A percentile compares a stretch with the other conserved stretches of the same genome.
These are phyloP conservation scores for Oreohelix idahoensis DNA, from an alignment of 1,140 invertebrate genomes.

Conservation along the genomic window DNA sequence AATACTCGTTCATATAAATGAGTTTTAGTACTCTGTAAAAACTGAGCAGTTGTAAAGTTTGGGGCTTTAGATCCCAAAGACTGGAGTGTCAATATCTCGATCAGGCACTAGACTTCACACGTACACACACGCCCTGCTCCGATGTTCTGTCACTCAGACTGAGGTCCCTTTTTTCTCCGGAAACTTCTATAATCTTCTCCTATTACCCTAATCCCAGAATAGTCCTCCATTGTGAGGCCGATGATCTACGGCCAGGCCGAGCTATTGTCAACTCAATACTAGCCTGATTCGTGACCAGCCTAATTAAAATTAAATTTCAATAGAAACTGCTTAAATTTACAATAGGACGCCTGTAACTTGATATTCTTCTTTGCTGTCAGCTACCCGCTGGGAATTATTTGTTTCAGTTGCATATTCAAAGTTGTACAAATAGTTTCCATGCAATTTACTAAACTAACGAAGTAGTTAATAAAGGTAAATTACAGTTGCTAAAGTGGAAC, in stretches of 20 bases:
- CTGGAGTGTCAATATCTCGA: too few relatives aligned
- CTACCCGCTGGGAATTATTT: not conserved
- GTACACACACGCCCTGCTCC: not conserved
- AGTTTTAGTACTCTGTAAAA: too few relatives aligned
- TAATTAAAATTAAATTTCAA: conserved; percentile 11
- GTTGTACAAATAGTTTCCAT: too few relatives aligned
- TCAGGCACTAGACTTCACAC: too few relatives aligned
- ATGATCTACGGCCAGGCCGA: not conserved
- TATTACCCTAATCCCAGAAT: not conserved
- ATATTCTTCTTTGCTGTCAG: not conserved
- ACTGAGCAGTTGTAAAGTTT: too few relatives aligned
- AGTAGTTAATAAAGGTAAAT: too few relatives aligned
- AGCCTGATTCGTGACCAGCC: not conserved
- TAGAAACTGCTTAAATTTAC: not conserved
- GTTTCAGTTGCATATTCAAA: not conserved
- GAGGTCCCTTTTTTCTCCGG: not conserved
- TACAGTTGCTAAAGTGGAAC: too few relatives aligned
- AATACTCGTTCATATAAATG: too few relatives aligned
- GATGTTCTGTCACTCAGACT: not conserved
- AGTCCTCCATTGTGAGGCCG: not conserved
- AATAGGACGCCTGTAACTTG: not conserved
- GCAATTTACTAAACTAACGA: too few relatives aligned
- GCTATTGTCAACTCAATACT: not conserved
- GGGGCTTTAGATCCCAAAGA: too few relatives aligned
- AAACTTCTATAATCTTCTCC: not conserved